These are phyloP conservation scores for Sabatieria punctata DNA, from an alignment of 2,888 invertebrate species.

Conservation along the genomic window DNA sequence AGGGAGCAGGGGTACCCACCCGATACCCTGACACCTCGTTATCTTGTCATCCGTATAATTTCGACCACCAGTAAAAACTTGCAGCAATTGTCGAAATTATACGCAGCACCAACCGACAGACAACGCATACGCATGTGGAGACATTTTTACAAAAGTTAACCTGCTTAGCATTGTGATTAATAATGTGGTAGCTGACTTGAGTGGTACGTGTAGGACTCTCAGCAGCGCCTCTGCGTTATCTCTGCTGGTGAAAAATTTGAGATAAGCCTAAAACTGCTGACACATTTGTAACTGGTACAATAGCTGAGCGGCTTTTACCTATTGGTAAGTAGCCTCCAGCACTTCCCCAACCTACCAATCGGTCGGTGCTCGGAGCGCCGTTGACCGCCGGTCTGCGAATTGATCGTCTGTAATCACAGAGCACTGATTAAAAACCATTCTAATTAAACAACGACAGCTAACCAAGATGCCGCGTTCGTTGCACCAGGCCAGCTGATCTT, in stretches of 20 bases:
- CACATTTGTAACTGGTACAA: too few relatives aligned
- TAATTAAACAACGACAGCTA: conserved; percentile 21
- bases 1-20: too few relatives aligned
- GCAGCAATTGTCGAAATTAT: too few relatives aligned
- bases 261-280: conserved; percentile 35
- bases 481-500: conserved; percentile 33
- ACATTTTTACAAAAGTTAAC: too few relatives aligned
- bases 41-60: too few relatives aligned
- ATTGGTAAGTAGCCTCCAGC: conserved; percentile 44
- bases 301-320: conserved; percentile 29
- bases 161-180: conserved; percentile 34
- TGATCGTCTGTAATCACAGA: conserved; percentile 38
- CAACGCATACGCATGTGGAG: too few relatives aligned
- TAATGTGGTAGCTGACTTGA: conserved; percentile 42
- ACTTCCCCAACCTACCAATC: conserved; percentile 42
- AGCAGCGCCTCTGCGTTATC: conserved; percentile 37
- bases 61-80: too few relatives aligned
- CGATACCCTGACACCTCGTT: too few relatives aligned
- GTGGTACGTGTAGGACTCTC: conserved; percentile 34
- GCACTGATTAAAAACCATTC: conserved; percentile 10
- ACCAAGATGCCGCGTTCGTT: conserved; percentile 26
- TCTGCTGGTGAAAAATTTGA: conserved; percentile 42
- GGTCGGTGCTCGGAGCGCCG: conserved; percentile 38
- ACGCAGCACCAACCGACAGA: too few relatives aligned
- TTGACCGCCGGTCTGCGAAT: conserved; percentile 44